A percentile compares a stretch with the other conserved stretches of the same genome.
These are phyloP conservation scores for Micrastur ruficollis DNA, from an alignment of 2,797 vertebrate genomes.

Conservation along the genomic window DNA sequence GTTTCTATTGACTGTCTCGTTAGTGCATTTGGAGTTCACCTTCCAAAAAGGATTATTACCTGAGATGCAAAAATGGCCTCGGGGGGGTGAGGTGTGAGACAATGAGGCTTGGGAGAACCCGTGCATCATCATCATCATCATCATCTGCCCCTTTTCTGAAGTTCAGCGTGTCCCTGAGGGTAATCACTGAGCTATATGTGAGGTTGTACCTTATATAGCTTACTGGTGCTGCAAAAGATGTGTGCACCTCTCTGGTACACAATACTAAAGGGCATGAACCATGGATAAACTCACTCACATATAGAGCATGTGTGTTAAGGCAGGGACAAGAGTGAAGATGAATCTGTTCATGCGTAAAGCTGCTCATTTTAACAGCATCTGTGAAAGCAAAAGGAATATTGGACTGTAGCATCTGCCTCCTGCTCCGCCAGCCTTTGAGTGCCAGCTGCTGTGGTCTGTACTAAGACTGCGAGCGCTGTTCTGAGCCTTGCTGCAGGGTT, in stretches of 20 bases:
- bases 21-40: not conserved
- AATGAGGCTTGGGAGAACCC: not conserved
- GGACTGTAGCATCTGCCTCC: not conserved
- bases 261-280: not conserved
- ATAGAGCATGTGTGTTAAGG: not conserved
- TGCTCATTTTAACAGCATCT: not conserved
- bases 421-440: fast-evolving
- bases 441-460: fast-evolving
- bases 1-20: not conserved
- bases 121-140: not conserved
- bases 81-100: not conserved
- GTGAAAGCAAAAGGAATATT: not conserved
- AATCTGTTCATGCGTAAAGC: not conserved
- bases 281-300: not conserved
- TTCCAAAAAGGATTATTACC: not conserved
- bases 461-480: not conserved
- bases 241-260: not conserved
- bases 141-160: not conserved
- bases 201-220: not conserved
- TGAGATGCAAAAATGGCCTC: not conserved
- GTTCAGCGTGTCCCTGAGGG: not conserved
- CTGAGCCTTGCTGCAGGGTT: not conserved
- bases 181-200: not conserved
- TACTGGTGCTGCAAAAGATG: not conserved
- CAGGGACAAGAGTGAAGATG: not conserved